Conservation (phyloP, 1,140 invertebrate genomes). For the Drosophila ercepeae region DNA sequence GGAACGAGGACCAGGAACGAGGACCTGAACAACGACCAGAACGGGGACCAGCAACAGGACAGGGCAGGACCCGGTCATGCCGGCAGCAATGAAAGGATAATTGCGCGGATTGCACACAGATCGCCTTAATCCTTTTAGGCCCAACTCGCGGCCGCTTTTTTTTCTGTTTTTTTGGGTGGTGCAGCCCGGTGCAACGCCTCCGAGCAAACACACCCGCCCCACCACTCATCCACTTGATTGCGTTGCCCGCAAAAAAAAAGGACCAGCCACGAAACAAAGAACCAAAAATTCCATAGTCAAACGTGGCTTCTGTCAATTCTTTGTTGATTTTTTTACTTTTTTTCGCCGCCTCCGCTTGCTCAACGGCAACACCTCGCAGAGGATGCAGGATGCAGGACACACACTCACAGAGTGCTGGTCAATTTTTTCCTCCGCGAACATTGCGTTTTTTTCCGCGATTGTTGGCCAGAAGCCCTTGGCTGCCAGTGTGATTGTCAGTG, state of each 20-base stretch:
- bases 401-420: neutral
- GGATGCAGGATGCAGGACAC: slow-evolving; percentile 17
- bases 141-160: slow-evolving; percentile 1
- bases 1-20: neutral
- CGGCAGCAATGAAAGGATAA: slow-evolving; percentile 76
- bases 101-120: slow-evolving; percentile 80
- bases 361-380: slow-evolving; percentile 56
- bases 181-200: slow-evolving; percentile 46
- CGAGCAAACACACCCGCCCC: slow-evolving; percentile 39
- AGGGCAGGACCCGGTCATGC: slow-evolving; percentile 12
- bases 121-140: slow-evolving; percentile 82
- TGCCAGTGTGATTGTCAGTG: slow-evolving; percentile 65
- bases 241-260: slow-evolving; percentile 47
- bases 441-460: slow-evolving; percentile 35
- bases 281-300: slow-evolving; percentile 37
- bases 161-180: slow-evolving; percentile 26
- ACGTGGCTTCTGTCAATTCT: slow-evolving; percentile 51
- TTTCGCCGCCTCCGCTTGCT: slow-evolving; percentile 38
- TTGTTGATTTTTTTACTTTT: neutral
- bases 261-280: slow-evolving; percentile 21
- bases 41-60: neutral
- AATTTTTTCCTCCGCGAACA: slow-evolving; percentile 48
- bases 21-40: too few relatives aligned
- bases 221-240: slow-evolving; percentile 76
- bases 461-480: slow-evolving; percentile 39